Evolutionary conservation across 2,797 vertebrate species (phyloP), one percentile per base, ranked within the genome.

Genomic region (Perodicticus potto): DNA sequence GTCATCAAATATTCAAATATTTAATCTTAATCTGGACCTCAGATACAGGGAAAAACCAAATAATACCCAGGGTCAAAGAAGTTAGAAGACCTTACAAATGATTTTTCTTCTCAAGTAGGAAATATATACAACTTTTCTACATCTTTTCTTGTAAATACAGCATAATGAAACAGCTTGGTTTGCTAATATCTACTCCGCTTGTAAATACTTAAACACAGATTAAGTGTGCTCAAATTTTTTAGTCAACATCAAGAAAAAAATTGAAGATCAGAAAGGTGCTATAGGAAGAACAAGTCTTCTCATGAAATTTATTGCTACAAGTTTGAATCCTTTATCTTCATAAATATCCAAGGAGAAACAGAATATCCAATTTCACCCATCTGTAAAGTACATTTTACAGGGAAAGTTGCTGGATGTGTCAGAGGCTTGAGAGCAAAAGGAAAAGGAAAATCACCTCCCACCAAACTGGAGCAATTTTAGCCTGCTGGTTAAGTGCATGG

Each of bases 1-100:
- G 69, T 86, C 93, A 55, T 57, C 8, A 84, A 86, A 89, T 65
- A 86, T 70, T 93, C 77, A 80, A 80, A 84, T 81, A 89, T 87
- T 80, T 86, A 1, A 72, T 78, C 20, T 80, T 89, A 1, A 76
- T 78, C 20, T 73, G n/a, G 49, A 59, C 40, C 32, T 73, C 25
- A 84, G 25, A 73, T 73, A 74, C 17, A 83, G 1, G 23, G 23
- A 85, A 45, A 90, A 89, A 55, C 0, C 22, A 72, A 92, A 81
- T 32, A 77, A 37, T 73, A 2, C 0, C 0, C 23, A 6, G 72
- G 93, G 29, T 83, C 17, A n/a, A 91, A 74, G 17, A 17, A 25
- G 59, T 92, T 45, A 59, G 45, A 95, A 74, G 25, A 67, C 5
- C 37, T 94, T 70, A n/a, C 13, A n/a, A 1, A 53, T 27, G 32